Base-by-base conservation (phyloP, 2,888 invertebrate species). In the Lithophane leautieri region DNA sequence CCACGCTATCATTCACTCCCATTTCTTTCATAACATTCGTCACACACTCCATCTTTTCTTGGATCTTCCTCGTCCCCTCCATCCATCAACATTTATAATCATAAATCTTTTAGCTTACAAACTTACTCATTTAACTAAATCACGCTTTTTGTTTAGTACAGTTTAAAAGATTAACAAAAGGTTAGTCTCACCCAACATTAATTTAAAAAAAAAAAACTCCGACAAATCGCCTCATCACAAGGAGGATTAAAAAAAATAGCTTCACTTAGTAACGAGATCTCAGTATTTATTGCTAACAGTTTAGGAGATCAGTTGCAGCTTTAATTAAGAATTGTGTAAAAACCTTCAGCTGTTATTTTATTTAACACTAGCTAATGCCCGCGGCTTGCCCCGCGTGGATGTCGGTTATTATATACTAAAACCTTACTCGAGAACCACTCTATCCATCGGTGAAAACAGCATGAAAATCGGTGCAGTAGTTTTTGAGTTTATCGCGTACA, bases 181-280 rank as follows among this genome's bases (percentile, higher is more conserved):
- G 2, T 6, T 61, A 70, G 54, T 54, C 65, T 65, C 58, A 68
- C 40, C 28, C 19, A 54, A 8, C 52, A 42, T 22, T 52, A 34
- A 34, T 34, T 34, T 34, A 67, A 60, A 42, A 54, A 73, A 77
- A 70, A 66, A 61, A 67, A 68, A 42, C 71, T 60, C 40, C 9
- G 22, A 75, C 79, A 79, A 84, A 84, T 84, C 4, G 40, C 68
- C 81, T 76, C 81, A 84, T 84, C 67, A 74, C 75, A 74, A 78
- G 47, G n/a, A 40, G 62, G 81, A 60, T 73, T 70, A 25, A 84
- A 4, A 75, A 90, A 89, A 78, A 44, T 84, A 72, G 84, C 90
- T 82, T 73, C 81, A 70, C 80, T 82, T 88, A 86, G 87, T 85
- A 84, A 89, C 81, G 73, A 81, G 85, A 90, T 85, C 86, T 87